phyloP scores from a whole-genome alignment of 2,797 vertebrate genomes.

The Sebastes trivittatus region DNA sequence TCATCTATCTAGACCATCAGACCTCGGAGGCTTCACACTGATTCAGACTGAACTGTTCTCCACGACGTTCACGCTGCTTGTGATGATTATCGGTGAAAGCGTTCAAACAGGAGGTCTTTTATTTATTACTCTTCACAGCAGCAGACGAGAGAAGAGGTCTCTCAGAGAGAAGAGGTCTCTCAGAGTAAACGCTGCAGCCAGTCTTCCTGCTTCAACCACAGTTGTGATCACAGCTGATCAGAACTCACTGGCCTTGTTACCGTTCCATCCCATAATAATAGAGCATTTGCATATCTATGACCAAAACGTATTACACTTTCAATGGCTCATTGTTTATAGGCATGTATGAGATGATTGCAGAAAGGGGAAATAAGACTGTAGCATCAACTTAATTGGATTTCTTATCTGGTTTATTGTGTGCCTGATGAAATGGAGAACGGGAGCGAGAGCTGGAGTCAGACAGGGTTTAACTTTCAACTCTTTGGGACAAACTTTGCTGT shows the following conservation, averaged over 20 bases:
- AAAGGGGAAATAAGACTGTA: slow-evolving; percentile 62
- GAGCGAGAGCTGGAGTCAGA: slow-evolving; percentile 36
- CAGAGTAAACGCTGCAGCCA: slow-evolving; percentile 16
- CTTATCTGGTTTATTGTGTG: slow-evolving; percentile 71
- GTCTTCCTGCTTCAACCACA: slow-evolving; percentile 26
- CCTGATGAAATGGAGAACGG: slow-evolving; percentile 52
- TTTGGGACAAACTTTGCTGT: slow-evolving; percentile 24
- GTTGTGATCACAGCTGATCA: slow-evolving; percentile 56
- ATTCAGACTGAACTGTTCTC: neutral
- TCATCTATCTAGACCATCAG: neutral
- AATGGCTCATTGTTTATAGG: slow-evolving; percentile 73
- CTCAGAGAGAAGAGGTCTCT: neutral
- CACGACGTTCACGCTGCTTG: neutral
- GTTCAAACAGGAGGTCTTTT: slow-evolving; percentile 35
- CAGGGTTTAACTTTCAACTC: slow-evolving; percentile 41
- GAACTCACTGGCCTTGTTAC: slow-evolving; percentile 38
- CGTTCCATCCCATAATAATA: slow-evolving; percentile 54
- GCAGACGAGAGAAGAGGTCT: slow-evolving; percentile 40
- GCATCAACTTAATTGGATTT: slow-evolving; percentile 79
- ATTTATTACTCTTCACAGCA: slow-evolving; percentile 24
- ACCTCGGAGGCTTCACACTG: neutral
- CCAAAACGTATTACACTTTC: slow-evolving; percentile 61
- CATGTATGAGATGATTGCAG: slow-evolving; percentile 68
- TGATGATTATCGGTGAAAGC: slow-evolving; percentile 39
- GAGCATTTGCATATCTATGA: slow-evolving; percentile 78